These are phyloP conservation scores for Isoperla grammatica DNA, from an alignment of 2,888 invertebrate genomes.

Conservation along the genomic window DNA sequence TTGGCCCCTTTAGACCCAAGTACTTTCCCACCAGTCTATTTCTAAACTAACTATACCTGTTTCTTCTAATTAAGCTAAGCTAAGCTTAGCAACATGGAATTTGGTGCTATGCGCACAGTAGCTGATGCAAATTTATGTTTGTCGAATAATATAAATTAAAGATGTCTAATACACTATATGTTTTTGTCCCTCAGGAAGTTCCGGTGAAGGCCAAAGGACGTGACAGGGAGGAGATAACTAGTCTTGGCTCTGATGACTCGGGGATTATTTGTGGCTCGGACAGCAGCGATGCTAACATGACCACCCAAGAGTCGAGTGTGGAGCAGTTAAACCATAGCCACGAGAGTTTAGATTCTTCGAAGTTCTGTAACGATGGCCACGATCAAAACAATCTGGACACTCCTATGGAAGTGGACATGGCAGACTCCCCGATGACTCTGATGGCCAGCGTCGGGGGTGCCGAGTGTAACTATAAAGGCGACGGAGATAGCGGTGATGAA, in stretches of 20 bases:
- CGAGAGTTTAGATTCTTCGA: constrained; percentile 67
- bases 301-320: constrained; percentile 48
- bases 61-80: too few relatives aligned
- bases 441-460: background rate
- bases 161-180: too few relatives aligned
- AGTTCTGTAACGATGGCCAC: background rate
- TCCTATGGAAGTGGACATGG: constrained; percentile 12
- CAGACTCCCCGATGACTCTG: background rate
- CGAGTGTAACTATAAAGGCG: background rate
- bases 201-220: constrained; percentile 36
- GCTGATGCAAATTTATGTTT: too few relatives aligned
- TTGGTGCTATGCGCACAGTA: too few relatives aligned
- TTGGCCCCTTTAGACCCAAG: too few relatives aligned
- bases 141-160: too few relatives aligned
- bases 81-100: too few relatives aligned
- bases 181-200: constrained; percentile 5
- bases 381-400: background rate
- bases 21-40: too few relatives aligned
- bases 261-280: constrained; percentile 63
- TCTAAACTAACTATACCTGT: too few relatives aligned
- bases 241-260: constrained; percentile 73
- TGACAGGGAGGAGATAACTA: constrained; percentile 54
- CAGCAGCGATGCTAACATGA: constrained; percentile 41
- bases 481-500: background rate
- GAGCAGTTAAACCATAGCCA: constrained; percentile 57